phyloP scores from a whole-genome alignment of 2,113 vertebrate genomes.

The Parus major region DNA sequence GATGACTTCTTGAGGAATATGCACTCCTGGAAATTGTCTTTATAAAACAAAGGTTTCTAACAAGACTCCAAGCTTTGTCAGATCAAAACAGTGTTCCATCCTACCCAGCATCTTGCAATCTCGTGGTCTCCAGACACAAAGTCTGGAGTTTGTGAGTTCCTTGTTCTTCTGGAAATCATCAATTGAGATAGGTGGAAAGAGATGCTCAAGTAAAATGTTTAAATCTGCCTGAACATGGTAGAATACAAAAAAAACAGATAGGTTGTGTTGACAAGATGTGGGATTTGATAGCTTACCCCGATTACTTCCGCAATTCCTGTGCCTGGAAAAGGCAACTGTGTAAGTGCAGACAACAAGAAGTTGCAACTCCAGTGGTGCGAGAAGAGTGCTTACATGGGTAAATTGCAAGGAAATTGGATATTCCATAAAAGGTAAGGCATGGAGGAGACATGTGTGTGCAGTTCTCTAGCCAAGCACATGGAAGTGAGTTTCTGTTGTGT shows the following conservation, averaged over 20 bases:
- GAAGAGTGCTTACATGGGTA: neutral
- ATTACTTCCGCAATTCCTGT: neutral
- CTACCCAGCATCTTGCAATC: neutral
- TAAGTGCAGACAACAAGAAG: neutral
- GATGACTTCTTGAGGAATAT: neutral
- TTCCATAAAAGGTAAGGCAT: neutral
- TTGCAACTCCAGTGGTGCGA: neutral
- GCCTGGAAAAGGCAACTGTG: neutral
- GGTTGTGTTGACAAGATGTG: neutral
- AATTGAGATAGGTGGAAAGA: neutral
- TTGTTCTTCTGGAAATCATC: neutral
- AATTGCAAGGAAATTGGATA: neutral
- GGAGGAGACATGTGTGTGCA: neutral
- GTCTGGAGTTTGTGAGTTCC: neutral
- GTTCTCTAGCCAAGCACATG: neutral
- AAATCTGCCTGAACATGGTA: neutral
- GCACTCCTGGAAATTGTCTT: neutral
- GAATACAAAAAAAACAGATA: neutral
- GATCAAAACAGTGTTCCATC: neutral
- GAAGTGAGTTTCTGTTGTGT: neutral
- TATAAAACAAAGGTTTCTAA: neutral
- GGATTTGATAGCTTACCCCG: neutral
- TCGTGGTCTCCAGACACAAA: neutral
- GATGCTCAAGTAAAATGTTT: neutral
- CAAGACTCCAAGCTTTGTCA: neutral